Base-by-base conservation (phyloP, 1,140 invertebrate genomes). In the Aleiodes sp. region DNA sequence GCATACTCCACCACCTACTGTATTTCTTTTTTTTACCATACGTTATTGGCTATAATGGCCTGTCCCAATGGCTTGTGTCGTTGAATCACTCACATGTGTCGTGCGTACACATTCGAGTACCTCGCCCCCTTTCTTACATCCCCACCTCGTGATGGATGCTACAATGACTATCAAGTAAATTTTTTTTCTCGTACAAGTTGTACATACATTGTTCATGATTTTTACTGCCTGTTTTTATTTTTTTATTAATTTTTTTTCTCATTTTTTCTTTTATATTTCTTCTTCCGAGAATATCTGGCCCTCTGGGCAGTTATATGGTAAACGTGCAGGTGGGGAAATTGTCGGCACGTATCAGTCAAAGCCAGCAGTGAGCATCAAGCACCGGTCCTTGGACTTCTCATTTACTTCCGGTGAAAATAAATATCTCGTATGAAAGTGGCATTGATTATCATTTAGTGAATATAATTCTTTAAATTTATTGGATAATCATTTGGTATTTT, bases 41-140 rank as follows among this genome's bases (percentile, higher is more conserved):
- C 39, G 62, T n/a, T 4, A 26, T 9, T 43, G 8, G 41, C 62
- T 43, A 64, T 64, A n/a, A 21, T 37, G 26, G 57, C 26, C 14
- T 39, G 29, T 39, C 33, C 60, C 19, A 9, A 14, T 16, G 33
- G 29, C 12, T 37, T 39, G 8, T 63, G 65, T 67, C 65, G 31
- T 57, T 46, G 19, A 60, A 46, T 68, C 57, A 16, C 24, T 61
- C 57, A 61, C 61, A 29, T 65, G 26, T 46, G 46, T 19, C 57
- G 35, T 61, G 31, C 14, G 28, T 61, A 26, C 37, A 26, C 19
- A 8, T 56, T 35, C 29, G 8, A 31, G 60, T 37, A 0, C 37
- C n/a, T 24, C 1, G 7, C 31, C 59, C 37, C 2, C 26, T 28
- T 56, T 56, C 24, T 33, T 33, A 1, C 4, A 33, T 62, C 29